phyloP scores from a whole-genome alignment of 1,140 invertebrate genomes.

The Andricus grossulariae region DNA sequence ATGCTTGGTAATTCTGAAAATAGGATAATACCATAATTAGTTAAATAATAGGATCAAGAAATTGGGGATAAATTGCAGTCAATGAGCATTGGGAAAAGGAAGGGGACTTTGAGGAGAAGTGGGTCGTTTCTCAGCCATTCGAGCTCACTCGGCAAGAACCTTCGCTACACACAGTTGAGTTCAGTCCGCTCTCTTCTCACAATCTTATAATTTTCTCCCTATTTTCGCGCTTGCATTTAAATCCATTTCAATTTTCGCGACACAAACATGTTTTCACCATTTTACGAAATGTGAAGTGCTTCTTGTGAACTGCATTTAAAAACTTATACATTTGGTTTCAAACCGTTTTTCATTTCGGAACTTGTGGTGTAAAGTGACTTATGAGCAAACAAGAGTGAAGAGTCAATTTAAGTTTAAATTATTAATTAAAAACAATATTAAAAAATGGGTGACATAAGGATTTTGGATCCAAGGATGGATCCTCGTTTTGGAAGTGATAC shows the following conservation, averaged over 20 bases:
- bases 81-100: slow-evolving; percentile 54
- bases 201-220: neutral
- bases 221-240: neutral
- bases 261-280: no score
- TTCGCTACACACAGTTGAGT: slow-evolving; percentile 61
- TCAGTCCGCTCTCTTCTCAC: slow-evolving; percentile 44
- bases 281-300: neutral
- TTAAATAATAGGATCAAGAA: neutral
- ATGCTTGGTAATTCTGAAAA: slow-evolving; percentile 2
- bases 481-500: slow-evolving; percentile 63
- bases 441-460: slow-evolving; percentile 70
- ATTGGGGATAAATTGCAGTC: slow-evolving; percentile 26
- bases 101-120: slow-evolving; percentile 67
- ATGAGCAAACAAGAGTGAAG: neutral
- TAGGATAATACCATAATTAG: slow-evolving; percentile 21
- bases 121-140: slow-evolving; percentile 70
- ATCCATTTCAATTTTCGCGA: neutral
- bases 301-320: neutral
- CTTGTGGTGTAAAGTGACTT: no score
- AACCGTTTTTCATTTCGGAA: no score
- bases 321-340: neutral
- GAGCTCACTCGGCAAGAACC: slow-evolving; percentile 67
- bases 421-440: neutral
- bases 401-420: neutral
- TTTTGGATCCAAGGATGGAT: slow-evolving; percentile 71